These are phyloP conservation scores for Pluvianellus socialis DNA, from an alignment of 2,113 vertebrate species.

Conservation along the genomic window DNA sequence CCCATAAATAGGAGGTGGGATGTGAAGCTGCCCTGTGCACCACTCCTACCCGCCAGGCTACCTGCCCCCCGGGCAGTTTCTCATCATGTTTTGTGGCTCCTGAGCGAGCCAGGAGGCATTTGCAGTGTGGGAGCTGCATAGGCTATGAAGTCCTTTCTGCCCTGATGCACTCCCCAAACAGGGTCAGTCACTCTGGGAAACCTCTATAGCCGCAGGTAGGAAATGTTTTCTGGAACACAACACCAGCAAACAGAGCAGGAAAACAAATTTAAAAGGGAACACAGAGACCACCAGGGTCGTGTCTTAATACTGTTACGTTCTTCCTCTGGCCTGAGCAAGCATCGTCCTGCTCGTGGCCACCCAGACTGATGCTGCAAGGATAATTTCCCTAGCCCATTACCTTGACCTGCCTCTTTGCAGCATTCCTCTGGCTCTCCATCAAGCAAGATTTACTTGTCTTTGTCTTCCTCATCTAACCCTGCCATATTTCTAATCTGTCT, in stretches of 20 bases:
- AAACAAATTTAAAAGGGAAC: neutral
- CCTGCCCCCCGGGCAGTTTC: neutral
- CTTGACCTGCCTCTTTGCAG: neutral
- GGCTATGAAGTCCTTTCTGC: neutral
- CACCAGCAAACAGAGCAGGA: neutral
- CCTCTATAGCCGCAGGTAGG: neutral
- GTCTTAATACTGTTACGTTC: neutral
- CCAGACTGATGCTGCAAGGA: neutral
- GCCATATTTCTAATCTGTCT: neutral
- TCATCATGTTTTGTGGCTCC: neutral
- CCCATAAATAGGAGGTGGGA: neutral
- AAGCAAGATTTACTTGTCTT: neutral
- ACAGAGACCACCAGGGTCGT: neutral
- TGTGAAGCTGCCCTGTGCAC: neutral
- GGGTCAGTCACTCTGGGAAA: neutral
- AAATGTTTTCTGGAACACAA: neutral
- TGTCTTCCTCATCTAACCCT: neutral
- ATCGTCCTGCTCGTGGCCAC: neutral
- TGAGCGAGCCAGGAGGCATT: neutral
- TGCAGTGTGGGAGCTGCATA: neutral
- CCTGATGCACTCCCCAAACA: accelerated
- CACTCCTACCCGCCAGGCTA: neutral
- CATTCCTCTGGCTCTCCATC: neutral
- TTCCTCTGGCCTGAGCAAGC: neutral
- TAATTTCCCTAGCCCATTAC: neutral